Percentiles rank a stretch among this genome's conserved stretches.
Conservation (phyloP, 1,140 invertebrate species). For the Bombus confusus region DNA sequence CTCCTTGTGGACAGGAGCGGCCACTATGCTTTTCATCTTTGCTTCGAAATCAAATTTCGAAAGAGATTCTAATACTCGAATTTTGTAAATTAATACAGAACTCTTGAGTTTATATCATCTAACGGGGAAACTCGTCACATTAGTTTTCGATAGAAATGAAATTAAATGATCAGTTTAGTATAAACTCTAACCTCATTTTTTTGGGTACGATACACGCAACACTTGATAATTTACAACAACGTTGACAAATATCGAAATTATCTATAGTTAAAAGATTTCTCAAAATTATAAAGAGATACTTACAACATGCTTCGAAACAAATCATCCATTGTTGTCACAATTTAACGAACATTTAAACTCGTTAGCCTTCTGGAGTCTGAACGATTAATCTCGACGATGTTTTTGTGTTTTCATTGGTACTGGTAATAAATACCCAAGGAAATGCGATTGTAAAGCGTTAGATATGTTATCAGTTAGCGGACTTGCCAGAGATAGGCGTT, state of each 20-base stretch:
- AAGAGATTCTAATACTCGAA: neutral
- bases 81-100: neutral
- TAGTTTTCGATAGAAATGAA: neutral
- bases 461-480: slow-evolving; percentile 16
- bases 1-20: slow-evolving; percentile 30
- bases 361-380: neutral
- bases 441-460: slow-evolving; percentile 6
- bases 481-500: slow-evolving; percentile 8
- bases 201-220: neutral
- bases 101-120: neutral
- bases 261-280: neutral
- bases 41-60: neutral
- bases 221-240: neutral
- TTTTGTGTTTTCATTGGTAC: neutral
- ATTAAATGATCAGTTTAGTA: neutral
- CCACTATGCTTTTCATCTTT: neutral
- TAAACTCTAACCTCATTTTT: neutral
- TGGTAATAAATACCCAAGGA: neutral
- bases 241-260: too few species aligned
- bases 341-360: neutral
- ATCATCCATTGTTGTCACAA: neutral
- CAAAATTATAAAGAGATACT: neutral
- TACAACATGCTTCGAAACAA: neutral
- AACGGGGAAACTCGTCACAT: neutral
- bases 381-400: neutral